These are phyloP conservation scores for Sterna hirundo DNA, from an alignment of 2,113 vertebrate genomes.

Conservation along the genomic window DNA sequence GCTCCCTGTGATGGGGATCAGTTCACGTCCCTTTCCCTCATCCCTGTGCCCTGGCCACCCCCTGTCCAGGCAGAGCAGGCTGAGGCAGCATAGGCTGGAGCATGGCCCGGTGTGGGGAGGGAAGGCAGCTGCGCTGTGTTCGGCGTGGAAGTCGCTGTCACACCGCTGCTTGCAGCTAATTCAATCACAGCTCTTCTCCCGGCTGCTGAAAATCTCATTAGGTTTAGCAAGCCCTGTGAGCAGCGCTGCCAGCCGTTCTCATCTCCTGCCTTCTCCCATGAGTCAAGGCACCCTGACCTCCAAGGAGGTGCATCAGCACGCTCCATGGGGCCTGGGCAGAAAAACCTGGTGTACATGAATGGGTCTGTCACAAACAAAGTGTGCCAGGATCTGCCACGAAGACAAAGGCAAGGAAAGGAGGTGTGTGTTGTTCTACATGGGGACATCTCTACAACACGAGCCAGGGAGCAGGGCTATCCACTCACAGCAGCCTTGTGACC, in stretches of 20 bases:
- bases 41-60: background rate
- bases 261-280: background rate
- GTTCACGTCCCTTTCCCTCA: background rate
- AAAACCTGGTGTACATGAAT: accelerated
- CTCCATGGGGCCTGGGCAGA: background rate
- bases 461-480: background rate
- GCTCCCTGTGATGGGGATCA: background rate
- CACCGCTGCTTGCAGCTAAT: background rate
- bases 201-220: background rate
- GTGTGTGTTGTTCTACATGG: background rate
- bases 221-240: accelerated
- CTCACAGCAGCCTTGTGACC: background rate
- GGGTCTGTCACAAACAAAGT: background rate
- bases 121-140: background rate
- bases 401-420: background rate
- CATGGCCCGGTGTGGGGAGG: background rate
- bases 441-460: background rate
- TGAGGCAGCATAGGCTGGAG: background rate
- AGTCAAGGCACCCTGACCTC: background rate
- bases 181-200: background rate
- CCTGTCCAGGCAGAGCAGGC: background rate
- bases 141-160: accelerated
- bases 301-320: accelerated
- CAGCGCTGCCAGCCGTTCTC: background rate
- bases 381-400: background rate